Evolutionary conservation across 2,888 invertebrate genomes (phyloP).

Genomic region (Ceraclea dissimilis): DNA sequence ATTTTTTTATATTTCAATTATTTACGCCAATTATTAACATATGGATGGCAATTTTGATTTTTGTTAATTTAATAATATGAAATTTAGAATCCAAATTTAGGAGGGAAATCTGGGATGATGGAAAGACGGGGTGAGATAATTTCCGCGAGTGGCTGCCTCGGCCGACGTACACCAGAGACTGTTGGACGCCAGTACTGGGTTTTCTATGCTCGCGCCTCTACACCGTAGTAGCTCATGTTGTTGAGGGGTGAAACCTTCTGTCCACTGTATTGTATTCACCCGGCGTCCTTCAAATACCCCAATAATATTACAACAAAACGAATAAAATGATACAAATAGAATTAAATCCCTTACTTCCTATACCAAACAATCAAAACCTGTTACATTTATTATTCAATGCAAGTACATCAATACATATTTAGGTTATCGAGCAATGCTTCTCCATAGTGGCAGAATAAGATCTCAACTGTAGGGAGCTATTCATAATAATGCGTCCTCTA

Average conservation of each 20-base stretch:
- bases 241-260: not conserved
- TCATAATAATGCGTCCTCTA: too few relatives aligned
- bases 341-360: too few relatives aligned
- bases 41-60: too few relatives aligned
- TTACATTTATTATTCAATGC: too few relatives aligned
- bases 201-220: constrained; percentile 13
- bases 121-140: not conserved
- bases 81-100: constrained; percentile 3
- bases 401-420: too few relatives aligned
- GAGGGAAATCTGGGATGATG: not conserved
- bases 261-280: not conserved
- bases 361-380: too few relatives aligned
- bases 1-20: too few relatives aligned
- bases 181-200: constrained; percentile 11
- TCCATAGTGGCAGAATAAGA: too few relatives aligned
- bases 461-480: too few relatives aligned
- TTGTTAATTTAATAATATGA: not conserved
- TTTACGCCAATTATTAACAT: too few relatives aligned
- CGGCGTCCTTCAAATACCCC: not conserved
- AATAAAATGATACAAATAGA: too few relatives aligned
- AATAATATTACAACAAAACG: not conserved
- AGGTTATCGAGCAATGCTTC: too few relatives aligned
- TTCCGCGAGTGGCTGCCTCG: constrained; percentile 11
- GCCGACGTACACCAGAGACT: constrained; percentile 17
- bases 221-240: not conserved